Conservation (phyloP, 2,113 vertebrate species). For the Falcunculus frontatus region DNA sequence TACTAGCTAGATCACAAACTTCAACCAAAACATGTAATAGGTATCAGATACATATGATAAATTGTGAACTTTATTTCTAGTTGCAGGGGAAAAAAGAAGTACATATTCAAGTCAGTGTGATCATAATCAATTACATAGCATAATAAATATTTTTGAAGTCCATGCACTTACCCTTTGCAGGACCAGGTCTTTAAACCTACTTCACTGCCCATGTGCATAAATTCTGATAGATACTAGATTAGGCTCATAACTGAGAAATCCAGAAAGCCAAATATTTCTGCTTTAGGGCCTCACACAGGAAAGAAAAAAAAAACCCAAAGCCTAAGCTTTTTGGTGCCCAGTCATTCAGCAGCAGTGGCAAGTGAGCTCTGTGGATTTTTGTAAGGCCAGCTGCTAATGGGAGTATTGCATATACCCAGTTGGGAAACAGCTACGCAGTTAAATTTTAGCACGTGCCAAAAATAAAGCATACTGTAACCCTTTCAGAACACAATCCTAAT, state of each 20-base stretch:
- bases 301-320: rapidly evolving
- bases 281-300: rapidly evolving
- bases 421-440: rapidly evolving
- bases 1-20: background rate
- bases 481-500: background rate
- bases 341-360: background rate
- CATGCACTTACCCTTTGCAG: background rate
- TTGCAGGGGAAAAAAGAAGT: rapidly evolving
- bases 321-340: rapidly evolving
- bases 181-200: background rate
- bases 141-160: background rate
- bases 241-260: background rate
- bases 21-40: background rate
- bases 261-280: background rate
- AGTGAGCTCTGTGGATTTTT: rapidly evolving
- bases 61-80: background rate
- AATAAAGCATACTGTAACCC: background rate
- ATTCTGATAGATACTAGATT: background rate
- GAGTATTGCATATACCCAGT: rapidly evolving
- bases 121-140: background rate
- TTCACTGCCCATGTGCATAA: rapidly evolving
- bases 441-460: background rate
- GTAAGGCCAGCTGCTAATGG: background rate
- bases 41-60: background rate
- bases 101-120: background rate